These are phyloP conservation scores for Tokudaia tokunoshimensis DNA, from an alignment of 2,797 vertebrate genomes.

Conservation along the genomic window DNA sequence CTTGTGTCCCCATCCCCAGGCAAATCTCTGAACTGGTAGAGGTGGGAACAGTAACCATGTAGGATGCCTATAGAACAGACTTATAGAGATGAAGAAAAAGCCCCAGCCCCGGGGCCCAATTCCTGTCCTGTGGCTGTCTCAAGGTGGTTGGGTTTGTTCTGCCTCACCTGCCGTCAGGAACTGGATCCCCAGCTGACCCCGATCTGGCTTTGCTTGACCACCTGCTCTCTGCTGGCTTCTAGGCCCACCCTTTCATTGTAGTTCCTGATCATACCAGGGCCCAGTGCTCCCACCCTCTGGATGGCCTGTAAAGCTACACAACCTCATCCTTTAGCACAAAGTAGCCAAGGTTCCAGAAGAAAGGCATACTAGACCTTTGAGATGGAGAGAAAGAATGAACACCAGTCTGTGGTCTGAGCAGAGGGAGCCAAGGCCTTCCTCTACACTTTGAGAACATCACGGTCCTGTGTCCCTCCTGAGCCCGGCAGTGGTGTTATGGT, in stretches of 20 bases:
- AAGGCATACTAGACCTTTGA: neutral
- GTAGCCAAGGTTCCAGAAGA: no score
- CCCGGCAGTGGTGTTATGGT: no score
- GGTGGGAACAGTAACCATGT: neutral
- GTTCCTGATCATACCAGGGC: neutral
- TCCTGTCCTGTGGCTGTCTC: neutral
- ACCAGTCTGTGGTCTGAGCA: fast-evolving
- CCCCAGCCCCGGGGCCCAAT: neutral
- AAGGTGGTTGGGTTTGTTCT: no score
- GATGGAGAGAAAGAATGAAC: neutral
- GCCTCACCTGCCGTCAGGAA: neutral
- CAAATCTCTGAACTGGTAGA: neutral
- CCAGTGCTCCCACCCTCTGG: neutral
- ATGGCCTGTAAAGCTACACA: neutral
- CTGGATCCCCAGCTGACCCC: neutral
- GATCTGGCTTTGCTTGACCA: neutral
- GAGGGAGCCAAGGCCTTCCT: neutral
- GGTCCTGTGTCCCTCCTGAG: neutral
- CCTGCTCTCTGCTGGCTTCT: neutral
- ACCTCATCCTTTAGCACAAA: neutral
- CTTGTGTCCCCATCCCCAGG: fast-evolving
- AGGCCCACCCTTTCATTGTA: neutral
- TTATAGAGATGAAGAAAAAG: neutral
- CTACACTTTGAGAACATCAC: fast-evolving
- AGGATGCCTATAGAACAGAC: neutral